These are phyloP conservation scores for Vespertilio murinus DNA, from an alignment of 2,797 vertebrate genomes.

Conservation along the genomic window DNA sequence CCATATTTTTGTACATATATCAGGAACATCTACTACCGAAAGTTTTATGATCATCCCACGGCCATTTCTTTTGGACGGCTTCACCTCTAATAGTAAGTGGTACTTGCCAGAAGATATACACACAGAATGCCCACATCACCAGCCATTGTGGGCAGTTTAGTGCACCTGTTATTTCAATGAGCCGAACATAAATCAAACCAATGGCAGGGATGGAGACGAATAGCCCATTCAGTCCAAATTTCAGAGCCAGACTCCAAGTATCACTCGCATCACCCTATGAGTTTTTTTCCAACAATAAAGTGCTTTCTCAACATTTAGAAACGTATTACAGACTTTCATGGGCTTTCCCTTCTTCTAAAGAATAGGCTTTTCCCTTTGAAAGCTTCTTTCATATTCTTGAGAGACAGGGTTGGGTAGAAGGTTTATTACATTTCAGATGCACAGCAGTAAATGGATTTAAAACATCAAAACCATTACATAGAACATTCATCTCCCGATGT, in stretches of 20 bases:
- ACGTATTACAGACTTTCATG: background rate
- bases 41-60: background rate
- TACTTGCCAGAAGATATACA: background rate
- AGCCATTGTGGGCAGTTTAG: background rate
- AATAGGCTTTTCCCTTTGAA: background rate
- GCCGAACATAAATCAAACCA: background rate
- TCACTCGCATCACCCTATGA: background rate
- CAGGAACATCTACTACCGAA: background rate
- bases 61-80: background rate
- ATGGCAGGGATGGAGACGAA: background rate
- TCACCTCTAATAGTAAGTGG: background rate
- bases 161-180: constrained; percentile 21
- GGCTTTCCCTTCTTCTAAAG: background rate
- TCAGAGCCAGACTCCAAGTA: background rate
- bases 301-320: constrained; percentile 19
- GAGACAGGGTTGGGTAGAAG: background rate
- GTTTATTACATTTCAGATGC: background rate
- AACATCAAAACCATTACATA: constrained; percentile 11
- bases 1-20: background rate
- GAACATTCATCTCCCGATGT: background rate
- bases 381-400: background rate
- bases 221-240: background rate
- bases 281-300: constrained; percentile 3
- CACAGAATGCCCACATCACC: background rate
- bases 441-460: constrained; percentile 34